Conservation (phyloP, 2,113 vertebrate genomes). For the Piliocolobus tephrosceles region DNA sequence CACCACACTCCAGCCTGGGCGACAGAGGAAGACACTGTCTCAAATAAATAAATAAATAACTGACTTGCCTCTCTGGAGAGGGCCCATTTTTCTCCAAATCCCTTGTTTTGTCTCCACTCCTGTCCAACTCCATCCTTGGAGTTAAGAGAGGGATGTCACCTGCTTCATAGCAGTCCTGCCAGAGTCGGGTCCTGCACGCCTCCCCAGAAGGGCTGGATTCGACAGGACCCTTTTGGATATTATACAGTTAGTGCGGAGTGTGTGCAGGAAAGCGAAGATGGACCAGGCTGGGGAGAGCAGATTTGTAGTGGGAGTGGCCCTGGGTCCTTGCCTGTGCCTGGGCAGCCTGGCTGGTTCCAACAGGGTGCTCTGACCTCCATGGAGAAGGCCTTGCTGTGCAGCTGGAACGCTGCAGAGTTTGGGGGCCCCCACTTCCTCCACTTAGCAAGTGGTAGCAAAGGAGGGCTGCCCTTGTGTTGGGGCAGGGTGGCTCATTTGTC, state of each 20-base stretch:
- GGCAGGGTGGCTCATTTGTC: not conserved
- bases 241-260: no score
- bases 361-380: not conserved
- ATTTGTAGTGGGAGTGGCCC: not conserved
- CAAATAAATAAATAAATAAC: not conserved
- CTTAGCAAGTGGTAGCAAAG: not conserved
- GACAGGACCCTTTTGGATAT: not conserved
- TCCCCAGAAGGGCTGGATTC: not conserved
- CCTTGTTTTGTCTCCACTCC: not conserved
- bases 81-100: not conserved
- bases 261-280: not conserved
- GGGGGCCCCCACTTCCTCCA: no score
- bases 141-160: not conserved
- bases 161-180: not conserved
- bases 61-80: not conserved
- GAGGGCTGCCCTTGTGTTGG: not conserved
- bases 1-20: no score
- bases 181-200: rapidly evolving
- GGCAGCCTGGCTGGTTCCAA: not conserved
- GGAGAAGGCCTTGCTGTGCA: not conserved
- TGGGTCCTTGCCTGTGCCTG: no score
- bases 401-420: not conserved
- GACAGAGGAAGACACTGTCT: no score
- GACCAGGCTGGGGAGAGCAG: not conserved
- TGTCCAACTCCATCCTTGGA: not conserved